These are phyloP conservation scores for Brachyistius frenatus DNA, from an alignment of 2,113 vertebrate genomes.

Conservation along the genomic window DNA sequence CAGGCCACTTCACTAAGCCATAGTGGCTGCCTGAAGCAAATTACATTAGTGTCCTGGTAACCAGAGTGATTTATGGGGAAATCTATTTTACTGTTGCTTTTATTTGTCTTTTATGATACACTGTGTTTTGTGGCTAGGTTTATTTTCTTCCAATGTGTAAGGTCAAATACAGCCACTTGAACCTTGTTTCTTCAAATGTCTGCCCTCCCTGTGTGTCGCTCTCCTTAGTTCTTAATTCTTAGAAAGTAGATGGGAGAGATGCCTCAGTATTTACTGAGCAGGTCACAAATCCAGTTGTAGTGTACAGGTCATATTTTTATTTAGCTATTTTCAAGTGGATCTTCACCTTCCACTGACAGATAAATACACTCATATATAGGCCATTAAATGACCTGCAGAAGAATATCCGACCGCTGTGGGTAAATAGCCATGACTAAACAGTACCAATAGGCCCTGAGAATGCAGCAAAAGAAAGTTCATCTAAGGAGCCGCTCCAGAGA, in stretches of 20 bases:
- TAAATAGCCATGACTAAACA: constrained; percentile 26
- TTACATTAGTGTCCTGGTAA: constrained; percentile 71
- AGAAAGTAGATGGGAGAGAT: constrained; percentile 21
- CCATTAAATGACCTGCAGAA: constrained; percentile 29
- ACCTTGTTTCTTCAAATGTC: constrained; percentile 45
- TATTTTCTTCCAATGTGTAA: constrained; percentile 67
- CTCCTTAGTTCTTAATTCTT: constrained; percentile 10
- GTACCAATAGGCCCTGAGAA: not conserved
- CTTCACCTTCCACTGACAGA: constrained; percentile 18
- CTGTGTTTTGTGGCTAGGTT: constrained; percentile 70
- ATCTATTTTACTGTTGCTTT: constrained; percentile 78
- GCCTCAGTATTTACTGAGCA: constrained; percentile 39
- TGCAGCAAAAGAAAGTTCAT: constrained; percentile 4
- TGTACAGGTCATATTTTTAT: constrained; percentile 35
- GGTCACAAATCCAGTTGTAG: constrained; percentile 17
- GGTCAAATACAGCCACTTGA: constrained; percentile 70
- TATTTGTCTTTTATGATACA: constrained; percentile 79
- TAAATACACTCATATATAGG: constrained; percentile 31
- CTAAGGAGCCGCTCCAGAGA: constrained; percentile 34
- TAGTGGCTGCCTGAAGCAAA: constrained; percentile 57
- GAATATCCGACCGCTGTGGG: constrained; percentile 9
- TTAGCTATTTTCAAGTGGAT: constrained; percentile 16
- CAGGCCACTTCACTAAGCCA: constrained; percentile 49
- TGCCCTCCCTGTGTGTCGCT: not conserved
- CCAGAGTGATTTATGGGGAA: constrained; percentile 76